Percentiles rank a stretch among this genome's conserved stretches.
These are phyloP conservation scores for Harpalus rubripes DNA, from an alignment of 2,888 invertebrate genomes.

Conservation along the genomic window DNA sequence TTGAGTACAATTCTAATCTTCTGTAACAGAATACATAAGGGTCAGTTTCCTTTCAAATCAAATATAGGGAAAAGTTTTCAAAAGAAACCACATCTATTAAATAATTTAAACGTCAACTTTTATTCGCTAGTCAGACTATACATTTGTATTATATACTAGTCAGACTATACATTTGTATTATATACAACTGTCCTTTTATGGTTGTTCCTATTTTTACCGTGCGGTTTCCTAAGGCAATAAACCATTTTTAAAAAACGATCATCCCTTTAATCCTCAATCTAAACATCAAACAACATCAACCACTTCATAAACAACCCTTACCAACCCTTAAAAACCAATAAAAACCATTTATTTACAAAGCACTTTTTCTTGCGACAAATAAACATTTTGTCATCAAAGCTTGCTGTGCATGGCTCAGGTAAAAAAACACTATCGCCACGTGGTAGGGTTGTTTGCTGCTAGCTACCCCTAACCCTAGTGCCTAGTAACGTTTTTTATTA, in stretches of 20 bases:
- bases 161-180: no score
- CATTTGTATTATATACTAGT: no score
- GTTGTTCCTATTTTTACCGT: neutral
- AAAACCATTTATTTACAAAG: slow-evolving; percentile 59
- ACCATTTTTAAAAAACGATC: slow-evolving; percentile 47
- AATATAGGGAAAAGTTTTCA: no score
- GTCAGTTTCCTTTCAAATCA: no score
- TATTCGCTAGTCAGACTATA: no score
- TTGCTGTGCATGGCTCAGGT: slow-evolving; percentile 8
- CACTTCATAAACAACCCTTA: slow-evolving; percentile 54
- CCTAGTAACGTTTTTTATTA: slow-evolving; percentile 53
- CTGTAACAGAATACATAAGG: no score
- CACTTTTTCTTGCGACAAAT: slow-evolving; percentile 37
- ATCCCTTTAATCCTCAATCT: slow-evolving; percentile 13
- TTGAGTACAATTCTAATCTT: no score
- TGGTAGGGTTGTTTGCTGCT: slow-evolving; percentile 20
- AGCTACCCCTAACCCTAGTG: slow-evolving; percentile 7
- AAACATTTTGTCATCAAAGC: slow-evolving; percentile 54
- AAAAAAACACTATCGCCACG: slow-evolving; percentile 14
- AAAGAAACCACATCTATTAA: no score
- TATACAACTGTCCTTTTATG: neutral
- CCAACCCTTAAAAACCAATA: slow-evolving; percentile 30
- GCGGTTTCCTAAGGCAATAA: slow-evolving; percentile 20
- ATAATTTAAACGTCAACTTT: no score
- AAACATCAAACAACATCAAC: slow-evolving; percentile 28